Base-by-base conservation (phyloP, 2,888 invertebrate species). In the Acleris cristana region DNA sequence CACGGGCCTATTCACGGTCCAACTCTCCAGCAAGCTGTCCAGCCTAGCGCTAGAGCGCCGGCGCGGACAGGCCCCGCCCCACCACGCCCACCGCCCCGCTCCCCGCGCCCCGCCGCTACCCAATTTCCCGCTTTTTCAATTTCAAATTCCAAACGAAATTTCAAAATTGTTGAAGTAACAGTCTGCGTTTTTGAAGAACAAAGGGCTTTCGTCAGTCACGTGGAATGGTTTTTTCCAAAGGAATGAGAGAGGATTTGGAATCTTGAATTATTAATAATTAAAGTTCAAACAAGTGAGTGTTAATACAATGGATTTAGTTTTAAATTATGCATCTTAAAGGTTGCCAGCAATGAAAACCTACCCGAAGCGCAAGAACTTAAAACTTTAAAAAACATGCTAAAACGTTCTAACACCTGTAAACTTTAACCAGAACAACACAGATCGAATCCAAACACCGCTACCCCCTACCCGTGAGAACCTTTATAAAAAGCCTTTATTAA, bases 131-230 rank as follows among this genome's bases (percentile, higher is more conserved):
- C 77, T 78, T 81, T 82, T 83, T 83, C 79, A 79, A 80, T 87
- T 84, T 83, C 83, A 81, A 86, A 87, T 87, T 84, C 83, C 85
- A 72, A 86, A 87, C 83, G 73, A 80, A 84, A 83, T 84, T 84
- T 80, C 78, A 86, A 88, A 88, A 87, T 83, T 80, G 81, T 82
- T 79, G n/a, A 52, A 55, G 54, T 66, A 44, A 30, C 56, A 45
- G 56, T 61, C 55, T 56, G 19, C 64, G 57, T 58, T 62, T 34
- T 48, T 67, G 30, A 30, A 19, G 67, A 53, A 58, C 45, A 52
- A 52, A 62, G 54, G 56, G 18, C 40, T 40, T 40, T 40, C 40
- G 40, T 1, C 40, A 40, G 40, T 40, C 40, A 14, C 40, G 40
- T 4, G 40, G 40, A 40, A 18, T 56, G 12, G 19, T 51, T 40